phyloP scores from a whole-genome alignment of 2,113 vertebrate species.

The Podarcis muralis region DNA sequence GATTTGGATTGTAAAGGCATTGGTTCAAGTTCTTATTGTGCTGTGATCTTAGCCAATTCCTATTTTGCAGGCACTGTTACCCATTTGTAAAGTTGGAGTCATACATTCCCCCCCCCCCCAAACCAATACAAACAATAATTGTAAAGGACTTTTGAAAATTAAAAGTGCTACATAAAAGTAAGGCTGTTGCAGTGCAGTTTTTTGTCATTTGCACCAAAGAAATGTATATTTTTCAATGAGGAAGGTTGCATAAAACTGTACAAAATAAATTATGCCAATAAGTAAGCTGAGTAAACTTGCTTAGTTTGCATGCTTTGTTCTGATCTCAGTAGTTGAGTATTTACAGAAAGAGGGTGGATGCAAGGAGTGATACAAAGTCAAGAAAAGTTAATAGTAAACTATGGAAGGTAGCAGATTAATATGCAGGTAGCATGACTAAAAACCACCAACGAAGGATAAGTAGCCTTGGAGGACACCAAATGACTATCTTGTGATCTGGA shows the following conservation, averaged over 20 bases:
- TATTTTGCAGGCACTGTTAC: too few relatives aligned
- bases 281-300: not conserved
- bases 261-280: not conserved
- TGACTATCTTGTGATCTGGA: not conserved
- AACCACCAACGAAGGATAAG: not conserved
- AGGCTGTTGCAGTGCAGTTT: not conserved
- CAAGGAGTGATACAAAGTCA: not conserved
- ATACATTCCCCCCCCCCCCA: too few relatives aligned
- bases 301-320: not conserved
- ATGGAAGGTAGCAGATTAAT: not conserved
- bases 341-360: not conserved
- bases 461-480: not conserved
- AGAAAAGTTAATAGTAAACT: not conserved
- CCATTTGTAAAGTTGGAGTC: not conserved
- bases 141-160: not conserved
- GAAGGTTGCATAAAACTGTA: not conserved
- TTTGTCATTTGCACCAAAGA: not conserved
- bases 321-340: not conserved
- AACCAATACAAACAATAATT: not conserved
- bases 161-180: not conserved
- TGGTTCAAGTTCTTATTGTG: not conserved
- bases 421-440: not conserved
- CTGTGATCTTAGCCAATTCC: not conserved
- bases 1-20: not conserved
- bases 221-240: not conserved